Evolutionary conservation across 2,888 invertebrate genomes (phyloP), one percentile per base, ranked within the genome.

Genomic region (Chydorus sphaericus): DNA sequence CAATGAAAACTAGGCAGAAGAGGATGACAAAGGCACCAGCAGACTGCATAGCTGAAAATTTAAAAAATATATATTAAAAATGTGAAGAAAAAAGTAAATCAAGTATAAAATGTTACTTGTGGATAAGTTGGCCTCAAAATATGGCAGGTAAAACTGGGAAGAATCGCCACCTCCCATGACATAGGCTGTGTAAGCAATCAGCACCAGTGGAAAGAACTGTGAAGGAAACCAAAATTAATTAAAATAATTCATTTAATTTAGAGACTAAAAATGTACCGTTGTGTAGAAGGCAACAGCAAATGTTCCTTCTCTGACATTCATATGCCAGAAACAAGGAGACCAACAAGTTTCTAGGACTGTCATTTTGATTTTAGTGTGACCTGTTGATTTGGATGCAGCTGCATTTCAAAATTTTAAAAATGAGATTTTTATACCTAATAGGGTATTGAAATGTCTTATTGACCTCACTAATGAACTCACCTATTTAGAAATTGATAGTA

Each of bases 81-180:
- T 52, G 29, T 57, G 16, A 29, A 26, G 18, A 23, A 6, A 36
- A 49, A 53, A 37, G 33, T 33, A 56, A 14, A 38, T 37, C 31
- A 38, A 49, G 50, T 14, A n/a, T 31, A 53, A 55, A 31, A 36
- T 78, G 82, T 77, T 71, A 85, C 84, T 82, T 61, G 72, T 71
- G 66, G 83, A 75, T 7, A 87, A 78, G 71, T 90, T 89, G 30
- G 89, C 80, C 71, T 92, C 91, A 70, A 91, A 92, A 31, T 89
- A 73, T 0, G 91, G 91, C 65, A 85, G 85, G 73, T 89, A 91
- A 4, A 90, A 72, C 68, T 90, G 89, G 0, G 86, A 81, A 0
- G 90, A 90, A 65, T 90, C 89, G 20, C 91, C 91, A n/a, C 91
- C 91, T 61, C 70, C 69, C 73, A 91, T 78, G 71, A 87, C 82